Evolutionary conservation across 2,888 invertebrate species (phyloP).

Genomic region (Entomobrya proxima): DNA sequence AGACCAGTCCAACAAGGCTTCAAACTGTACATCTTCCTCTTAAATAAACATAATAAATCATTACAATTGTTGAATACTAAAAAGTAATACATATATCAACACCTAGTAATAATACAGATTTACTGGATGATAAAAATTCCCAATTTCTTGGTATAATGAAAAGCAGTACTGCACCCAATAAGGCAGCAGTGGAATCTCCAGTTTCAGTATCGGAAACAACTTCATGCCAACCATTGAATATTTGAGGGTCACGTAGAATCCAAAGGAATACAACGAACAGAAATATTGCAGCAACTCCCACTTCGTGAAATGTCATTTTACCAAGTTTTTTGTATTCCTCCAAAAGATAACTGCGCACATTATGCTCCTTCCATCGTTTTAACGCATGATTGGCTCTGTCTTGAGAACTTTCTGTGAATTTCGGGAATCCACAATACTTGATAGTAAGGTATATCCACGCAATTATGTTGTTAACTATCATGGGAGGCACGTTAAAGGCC

Average conservation of each 20-base stretch:
- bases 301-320: slow-evolving; percentile 66
- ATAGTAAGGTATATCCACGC: slow-evolving; percentile 73
- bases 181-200: slow-evolving; percentile 66
- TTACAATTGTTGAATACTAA: slow-evolving; percentile 38
- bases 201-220: slow-evolving; percentile 10
- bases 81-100: too few relatives aligned
- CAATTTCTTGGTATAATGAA: slow-evolving; percentile 68
- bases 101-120: too few relatives aligned
- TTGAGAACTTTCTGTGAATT: not conserved
- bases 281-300: slow-evolving; percentile 60
- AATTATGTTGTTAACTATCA: slow-evolving; percentile 67
- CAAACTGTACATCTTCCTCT: slow-evolving; percentile 40
- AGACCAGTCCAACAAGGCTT: slow-evolving; percentile 69
- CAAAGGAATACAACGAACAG: slow-evolving; percentile 62
- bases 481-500: slow-evolving; percentile 71
- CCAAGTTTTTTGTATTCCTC: slow-evolving; percentile 69
- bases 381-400: not conserved
- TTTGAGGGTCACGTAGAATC: slow-evolving; percentile 68
- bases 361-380: slow-evolving; percentile 47
- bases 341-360: slow-evolving; percentile 34
- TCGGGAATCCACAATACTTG: slow-evolving; percentile 68
- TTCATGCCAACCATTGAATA: slow-evolving; percentile 67
- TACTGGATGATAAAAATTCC: slow-evolving; percentile 54
- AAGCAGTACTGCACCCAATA: slow-evolving; percentile 64
- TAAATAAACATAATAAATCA: not conserved